A percentile compares a stretch with the other conserved stretches of the same genome.
Conservation (phyloP, 2,888 invertebrate genomes). For the Campoletis raptor region DNA sequence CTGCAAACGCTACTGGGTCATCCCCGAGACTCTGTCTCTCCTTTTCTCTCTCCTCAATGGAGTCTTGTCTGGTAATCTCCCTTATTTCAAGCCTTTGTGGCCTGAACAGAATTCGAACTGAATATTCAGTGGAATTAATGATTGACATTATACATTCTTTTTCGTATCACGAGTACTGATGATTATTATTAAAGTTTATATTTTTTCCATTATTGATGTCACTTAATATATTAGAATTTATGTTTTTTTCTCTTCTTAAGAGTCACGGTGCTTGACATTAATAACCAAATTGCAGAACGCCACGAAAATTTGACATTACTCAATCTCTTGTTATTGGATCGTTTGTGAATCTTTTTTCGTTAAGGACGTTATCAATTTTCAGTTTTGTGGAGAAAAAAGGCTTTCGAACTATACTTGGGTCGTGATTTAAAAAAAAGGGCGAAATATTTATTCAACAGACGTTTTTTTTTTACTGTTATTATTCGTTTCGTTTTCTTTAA, state of each 20-base stretch:
- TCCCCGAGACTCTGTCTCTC: background rate
- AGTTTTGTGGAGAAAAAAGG: too few species aligned
- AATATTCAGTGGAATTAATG: slow-evolving; percentile 4
- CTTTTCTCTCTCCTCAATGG: background rate
- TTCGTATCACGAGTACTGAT: background rate
- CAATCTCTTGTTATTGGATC: too few species aligned
- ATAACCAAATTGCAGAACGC: too few species aligned
- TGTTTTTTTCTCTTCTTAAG: background rate
- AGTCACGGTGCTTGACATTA: background rate
- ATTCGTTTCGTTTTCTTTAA: background rate
- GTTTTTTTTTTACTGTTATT: background rate
- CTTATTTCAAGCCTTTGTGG: background rate
- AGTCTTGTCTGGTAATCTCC: background rate
- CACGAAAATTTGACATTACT: too few species aligned
- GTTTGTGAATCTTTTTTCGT: too few species aligned
- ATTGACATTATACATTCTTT: slow-evolving; percentile 2
- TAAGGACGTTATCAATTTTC: too few species aligned
- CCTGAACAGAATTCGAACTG: background rate
- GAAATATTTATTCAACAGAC: too few species aligned
- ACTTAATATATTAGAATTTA: background rate
- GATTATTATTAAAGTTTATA: background rate
- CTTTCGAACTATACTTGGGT: too few species aligned
- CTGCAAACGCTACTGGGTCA: slow-evolving; percentile 62
- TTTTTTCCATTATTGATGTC: background rate
- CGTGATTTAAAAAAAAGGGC: too few species aligned